These are phyloP conservation scores for Phrixothrix hirtus DNA, from an alignment of 2,888 invertebrate genomes.

Conservation along the genomic window DNA sequence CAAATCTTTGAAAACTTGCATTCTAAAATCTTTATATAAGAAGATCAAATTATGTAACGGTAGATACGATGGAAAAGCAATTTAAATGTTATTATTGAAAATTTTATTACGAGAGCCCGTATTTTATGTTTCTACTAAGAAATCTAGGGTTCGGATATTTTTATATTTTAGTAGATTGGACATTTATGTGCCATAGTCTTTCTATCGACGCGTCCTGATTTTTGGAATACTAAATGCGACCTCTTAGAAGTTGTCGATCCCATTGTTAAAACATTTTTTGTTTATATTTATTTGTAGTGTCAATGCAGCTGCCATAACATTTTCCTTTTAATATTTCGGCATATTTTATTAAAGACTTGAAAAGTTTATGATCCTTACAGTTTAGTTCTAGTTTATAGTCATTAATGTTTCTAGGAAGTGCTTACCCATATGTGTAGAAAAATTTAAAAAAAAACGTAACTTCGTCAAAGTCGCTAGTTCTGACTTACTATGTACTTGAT, in stretches of 20 bases:
- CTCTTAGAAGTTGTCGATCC: no score
- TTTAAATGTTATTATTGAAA: no score
- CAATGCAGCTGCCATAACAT: conserved; percentile 27
- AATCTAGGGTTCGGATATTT: neutral
- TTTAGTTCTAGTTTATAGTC: conserved; percentile 14
- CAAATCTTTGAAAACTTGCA: no score
- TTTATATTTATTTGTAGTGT: conserved; percentile 16
- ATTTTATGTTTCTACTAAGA: neutral
- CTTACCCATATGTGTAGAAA: conserved; percentile 10
- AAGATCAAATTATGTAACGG: no score
- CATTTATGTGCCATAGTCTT: neutral
- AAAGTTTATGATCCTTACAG: conserved; percentile 27
- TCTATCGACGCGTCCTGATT: no score
- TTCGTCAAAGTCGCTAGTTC: neutral
- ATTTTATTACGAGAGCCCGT: neutral
- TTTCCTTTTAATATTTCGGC: conserved; percentile 27
- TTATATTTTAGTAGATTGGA: neutral
- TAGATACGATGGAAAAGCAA: no score
- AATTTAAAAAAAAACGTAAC: no score
- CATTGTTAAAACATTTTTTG: no score
- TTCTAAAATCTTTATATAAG: no score
- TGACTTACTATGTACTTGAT: no score
- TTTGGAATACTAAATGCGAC: no score
- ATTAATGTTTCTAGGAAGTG: no score
- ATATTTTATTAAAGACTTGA: conserved; percentile 22